phyloP scores from a whole-genome alignment of 2,113 vertebrate genomes.

The Cavia porcellus region DNA sequence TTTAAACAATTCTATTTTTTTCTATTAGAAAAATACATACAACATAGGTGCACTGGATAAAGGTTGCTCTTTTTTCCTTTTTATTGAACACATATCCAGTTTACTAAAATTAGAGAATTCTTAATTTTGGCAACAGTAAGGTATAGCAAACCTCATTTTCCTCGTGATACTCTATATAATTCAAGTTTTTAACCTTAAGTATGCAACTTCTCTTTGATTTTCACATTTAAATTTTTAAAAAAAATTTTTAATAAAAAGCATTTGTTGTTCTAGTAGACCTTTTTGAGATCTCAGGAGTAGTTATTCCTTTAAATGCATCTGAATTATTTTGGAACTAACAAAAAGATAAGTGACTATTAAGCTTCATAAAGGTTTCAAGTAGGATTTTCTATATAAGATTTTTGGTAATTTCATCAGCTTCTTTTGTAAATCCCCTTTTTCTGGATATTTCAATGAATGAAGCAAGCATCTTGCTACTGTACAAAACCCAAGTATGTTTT shows the following conservation, averaged over 20 bases:
- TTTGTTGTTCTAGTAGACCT: slow-evolving; percentile 12
- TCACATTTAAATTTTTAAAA: background rate
- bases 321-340: background rate
- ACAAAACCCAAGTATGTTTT: slow-evolving; percentile 63
- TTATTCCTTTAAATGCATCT: background rate
- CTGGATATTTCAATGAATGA: slow-evolving; percentile 18
- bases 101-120: slow-evolving; percentile 21
- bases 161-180: background rate
- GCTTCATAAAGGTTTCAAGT: background rate
- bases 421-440: background rate
- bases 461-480: background rate
- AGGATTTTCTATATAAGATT: background rate
- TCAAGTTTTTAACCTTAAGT: background rate
- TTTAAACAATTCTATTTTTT: slow-evolving; percentile 33
- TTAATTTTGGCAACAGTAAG: background rate
- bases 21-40: background rate
- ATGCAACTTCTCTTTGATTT: background rate
- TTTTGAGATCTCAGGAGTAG: background rate
- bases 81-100: slow-evolving; percentile 11
- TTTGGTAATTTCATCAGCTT: background rate
- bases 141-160: background rate
- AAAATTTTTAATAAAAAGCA: slow-evolving; percentile 33
- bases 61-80: background rate
- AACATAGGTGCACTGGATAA: background rate
- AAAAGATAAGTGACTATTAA: background rate